Base-by-base conservation (phyloP, 2,888 invertebrate species). In the Agrochola litura region DNA sequence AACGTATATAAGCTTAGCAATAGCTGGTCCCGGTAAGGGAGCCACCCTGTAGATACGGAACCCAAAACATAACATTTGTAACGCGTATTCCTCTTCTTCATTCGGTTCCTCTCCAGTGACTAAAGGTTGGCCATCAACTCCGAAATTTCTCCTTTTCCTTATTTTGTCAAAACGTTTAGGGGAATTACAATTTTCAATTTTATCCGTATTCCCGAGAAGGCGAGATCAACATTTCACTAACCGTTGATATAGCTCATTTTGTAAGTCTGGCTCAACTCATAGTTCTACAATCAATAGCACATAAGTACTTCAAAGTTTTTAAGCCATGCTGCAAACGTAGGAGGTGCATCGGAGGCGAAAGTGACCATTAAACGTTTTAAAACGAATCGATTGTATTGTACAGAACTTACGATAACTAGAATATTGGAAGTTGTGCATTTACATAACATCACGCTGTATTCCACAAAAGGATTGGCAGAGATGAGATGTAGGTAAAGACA, bases 361-460 rank as follows among this genome's bases (percentile, higher is more conserved):
- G 68, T 56, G 83, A 81, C 87, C 89, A 90, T 92, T 92, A 92
- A 91, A 91, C 90, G 83, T 91, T 91, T 89, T 83, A 89, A 90
- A 81, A 85, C 79, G 79, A 64, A 85, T 81, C 84, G 75, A 88
- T 87, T 82, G 82, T 84, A 76, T 76, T 73, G 74, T 79, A 64
- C 75, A 68, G 91, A 89, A 92, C 91, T 91, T 92, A 90, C 91
- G 46, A 54, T 22, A 65, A 60, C 78, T 58, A 49, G 22, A 43
- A 25, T 63, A 65, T 65, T 60, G n/a, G 2, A 69, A 56, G 46
- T 78, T 61, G 12, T 52, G 41, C 49, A 43, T 79, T 71, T 52
- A 73, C 25, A 46, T 43, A 30, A 22, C 8, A 2, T 60, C 2
- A 9, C 16, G 12, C 52, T 22, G 22, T 54, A 22, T 61, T 69